A percentile compares a stretch with the other conserved stretches of the same genome.
Conservation (phyloP, 2,888 invertebrate genomes). For the Ceramica pisi region DNA sequence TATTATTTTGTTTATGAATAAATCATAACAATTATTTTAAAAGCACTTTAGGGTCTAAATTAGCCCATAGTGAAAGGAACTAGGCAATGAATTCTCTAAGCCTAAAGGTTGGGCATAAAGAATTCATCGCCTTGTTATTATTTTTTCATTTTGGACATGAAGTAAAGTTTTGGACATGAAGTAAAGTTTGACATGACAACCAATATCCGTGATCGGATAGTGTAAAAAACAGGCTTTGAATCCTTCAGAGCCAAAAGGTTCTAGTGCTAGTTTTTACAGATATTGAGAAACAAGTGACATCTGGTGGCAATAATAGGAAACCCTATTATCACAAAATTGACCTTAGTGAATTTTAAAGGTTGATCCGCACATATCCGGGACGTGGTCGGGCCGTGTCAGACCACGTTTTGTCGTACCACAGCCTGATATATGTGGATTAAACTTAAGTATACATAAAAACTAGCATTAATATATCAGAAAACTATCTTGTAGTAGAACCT, state of each 20-base stretch:
- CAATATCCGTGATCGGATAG: neutral
- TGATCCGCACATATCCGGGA: too few species aligned
- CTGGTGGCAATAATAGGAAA: neutral
- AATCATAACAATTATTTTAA: constrained; percentile 6
- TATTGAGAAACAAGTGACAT: neutral
- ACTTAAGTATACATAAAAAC: neutral
- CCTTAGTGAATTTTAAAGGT: neutral
- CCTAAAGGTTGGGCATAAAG: neutral
- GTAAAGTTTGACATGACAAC: neutral
- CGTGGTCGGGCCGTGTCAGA: too few species aligned
- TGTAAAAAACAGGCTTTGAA: neutral
- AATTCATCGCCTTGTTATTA: constrained; percentile 1
- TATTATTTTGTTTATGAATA: constrained; percentile 20
- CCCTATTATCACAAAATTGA: neutral
- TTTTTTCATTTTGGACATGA: constrained; percentile 5
- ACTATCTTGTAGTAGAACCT: neutral
- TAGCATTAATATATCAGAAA: neutral
- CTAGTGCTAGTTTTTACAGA: neutral
- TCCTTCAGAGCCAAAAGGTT: neutral
- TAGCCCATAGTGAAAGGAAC: too few species aligned
- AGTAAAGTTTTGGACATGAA: too few species aligned
- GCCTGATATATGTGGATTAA: too few species aligned
- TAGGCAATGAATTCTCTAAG: too few species aligned
- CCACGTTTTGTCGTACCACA: too few species aligned
- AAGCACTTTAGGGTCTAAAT: neutral